Conservation (phyloP, 1,140 invertebrate species). For the Rhagoletis pomonella region DNA sequence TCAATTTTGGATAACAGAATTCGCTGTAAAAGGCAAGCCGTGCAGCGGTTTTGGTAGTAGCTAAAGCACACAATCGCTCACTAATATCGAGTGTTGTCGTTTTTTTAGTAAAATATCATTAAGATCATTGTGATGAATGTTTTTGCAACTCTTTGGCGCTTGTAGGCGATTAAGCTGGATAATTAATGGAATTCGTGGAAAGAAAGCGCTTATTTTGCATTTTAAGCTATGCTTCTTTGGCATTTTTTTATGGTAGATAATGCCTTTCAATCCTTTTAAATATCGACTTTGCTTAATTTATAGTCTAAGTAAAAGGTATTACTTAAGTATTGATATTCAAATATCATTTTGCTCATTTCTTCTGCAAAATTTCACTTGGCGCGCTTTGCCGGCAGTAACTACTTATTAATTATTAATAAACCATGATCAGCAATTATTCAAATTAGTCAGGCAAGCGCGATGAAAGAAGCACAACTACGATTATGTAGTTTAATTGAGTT, state of each 20-base stretch:
- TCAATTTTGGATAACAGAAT: no score
- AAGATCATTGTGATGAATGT: not conserved
- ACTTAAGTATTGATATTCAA: not conserved
- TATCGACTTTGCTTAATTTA: no score
- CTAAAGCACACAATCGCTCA: no score
- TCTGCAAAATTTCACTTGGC: not conserved
- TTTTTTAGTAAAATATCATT: not conserved
- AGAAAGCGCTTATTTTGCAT: not conserved
- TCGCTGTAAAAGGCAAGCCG: no score
- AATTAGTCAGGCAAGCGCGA: not conserved
- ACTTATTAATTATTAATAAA: not conserved
- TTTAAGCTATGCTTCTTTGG: not conserved
- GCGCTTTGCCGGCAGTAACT: not conserved
- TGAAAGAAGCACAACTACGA: not conserved
- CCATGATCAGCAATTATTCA: not conserved
- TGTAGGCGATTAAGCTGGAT: not conserved
- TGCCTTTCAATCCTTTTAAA: no score
- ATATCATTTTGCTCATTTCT: not conserved
- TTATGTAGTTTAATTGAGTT: not conserved
- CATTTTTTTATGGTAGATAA: no score
- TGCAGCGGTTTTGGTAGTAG: no score
- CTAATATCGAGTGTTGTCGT: no score
- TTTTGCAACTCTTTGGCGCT: not conserved
- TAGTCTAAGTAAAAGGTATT: no score
- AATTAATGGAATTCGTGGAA: slow-evolving; percentile 1